phyloP scores from a whole-genome alignment of 2,797 vertebrate genomes.

The Thripadectes ignobilis region DNA sequence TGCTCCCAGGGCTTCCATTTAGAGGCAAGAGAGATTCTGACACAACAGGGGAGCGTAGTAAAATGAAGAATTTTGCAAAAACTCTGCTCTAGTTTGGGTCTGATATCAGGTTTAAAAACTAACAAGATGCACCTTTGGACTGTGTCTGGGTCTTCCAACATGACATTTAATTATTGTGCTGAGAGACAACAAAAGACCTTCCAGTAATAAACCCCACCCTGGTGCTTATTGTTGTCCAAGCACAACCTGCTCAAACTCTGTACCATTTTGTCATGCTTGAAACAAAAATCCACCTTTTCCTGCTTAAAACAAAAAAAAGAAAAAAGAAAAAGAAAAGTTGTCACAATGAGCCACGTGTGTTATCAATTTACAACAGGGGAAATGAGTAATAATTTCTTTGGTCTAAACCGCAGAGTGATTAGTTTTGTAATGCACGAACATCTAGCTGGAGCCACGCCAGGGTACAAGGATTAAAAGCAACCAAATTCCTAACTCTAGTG shows the following conservation, averaged over 20 bases:
- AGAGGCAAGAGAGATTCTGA: background rate
- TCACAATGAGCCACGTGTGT: background rate
- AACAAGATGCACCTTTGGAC: background rate
- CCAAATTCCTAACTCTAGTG: background rate
- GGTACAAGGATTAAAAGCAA: background rate
- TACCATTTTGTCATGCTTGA: background rate
- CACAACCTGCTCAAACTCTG: background rate
- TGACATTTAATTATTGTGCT: background rate
- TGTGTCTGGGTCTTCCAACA: background rate
- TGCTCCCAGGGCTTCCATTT: background rate
- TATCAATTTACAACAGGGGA: background rate
- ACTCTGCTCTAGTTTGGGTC: background rate
- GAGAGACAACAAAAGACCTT: background rate
- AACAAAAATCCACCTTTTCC: background rate
- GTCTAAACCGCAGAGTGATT: background rate
- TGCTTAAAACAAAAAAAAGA: background rate
- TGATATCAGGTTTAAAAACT: background rate
- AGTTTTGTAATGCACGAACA: background rate
- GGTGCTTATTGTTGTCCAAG: background rate
- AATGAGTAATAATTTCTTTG: slow-evolving; percentile 25
- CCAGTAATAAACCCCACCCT: background rate
- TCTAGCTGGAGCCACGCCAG: background rate
- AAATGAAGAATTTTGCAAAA: background rate
- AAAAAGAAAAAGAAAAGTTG: background rate
- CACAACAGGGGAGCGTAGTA: background rate